Evolutionary conservation across 2,113 vertebrate genomes (phyloP).

Genomic region (Manacus vitellinus): DNA sequence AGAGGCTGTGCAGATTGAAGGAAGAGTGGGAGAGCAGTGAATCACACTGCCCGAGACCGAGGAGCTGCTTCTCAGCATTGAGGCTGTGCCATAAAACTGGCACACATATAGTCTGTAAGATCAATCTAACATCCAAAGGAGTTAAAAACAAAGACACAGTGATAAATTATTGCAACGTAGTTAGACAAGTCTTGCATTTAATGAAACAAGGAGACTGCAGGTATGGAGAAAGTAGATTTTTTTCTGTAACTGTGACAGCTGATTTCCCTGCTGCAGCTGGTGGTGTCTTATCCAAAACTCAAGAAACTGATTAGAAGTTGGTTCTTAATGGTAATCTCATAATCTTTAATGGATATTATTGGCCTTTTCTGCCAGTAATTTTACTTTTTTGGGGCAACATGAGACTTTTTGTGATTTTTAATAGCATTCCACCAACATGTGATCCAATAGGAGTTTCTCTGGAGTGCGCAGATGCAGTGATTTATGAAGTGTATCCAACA

Average conservation of each 20-base stretch:
- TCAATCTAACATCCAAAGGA: not conserved
- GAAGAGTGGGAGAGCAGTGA: not conserved
- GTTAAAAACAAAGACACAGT: not conserved
- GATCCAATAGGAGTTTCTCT: not conserved
- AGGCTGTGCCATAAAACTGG: not conserved
- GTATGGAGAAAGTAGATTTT: not conserved
- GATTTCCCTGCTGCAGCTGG: not conserved
- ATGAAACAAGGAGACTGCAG: not conserved
- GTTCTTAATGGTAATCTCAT: conserved; percentile 20
- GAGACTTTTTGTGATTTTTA: not conserved
- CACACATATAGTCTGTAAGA: rapidly evolving
- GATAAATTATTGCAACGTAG: not conserved
- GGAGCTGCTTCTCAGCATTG: not conserved
- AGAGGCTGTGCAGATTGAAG: not conserved
- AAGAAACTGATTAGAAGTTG: conserved; percentile 28
- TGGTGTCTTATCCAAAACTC: not conserved
- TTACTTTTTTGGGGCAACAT: not conserved
- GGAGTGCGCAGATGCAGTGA: not conserved
- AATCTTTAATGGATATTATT: not conserved
- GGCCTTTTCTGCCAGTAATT: not conserved
- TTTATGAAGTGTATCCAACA: not conserved
- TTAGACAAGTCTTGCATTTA: not conserved
- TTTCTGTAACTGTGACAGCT: not conserved
- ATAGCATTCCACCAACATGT: not conserved
- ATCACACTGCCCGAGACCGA: not conserved